Conservation (phyloP, 2,113 vertebrate species). For the Brachionichthys hirsutus region DNA sequence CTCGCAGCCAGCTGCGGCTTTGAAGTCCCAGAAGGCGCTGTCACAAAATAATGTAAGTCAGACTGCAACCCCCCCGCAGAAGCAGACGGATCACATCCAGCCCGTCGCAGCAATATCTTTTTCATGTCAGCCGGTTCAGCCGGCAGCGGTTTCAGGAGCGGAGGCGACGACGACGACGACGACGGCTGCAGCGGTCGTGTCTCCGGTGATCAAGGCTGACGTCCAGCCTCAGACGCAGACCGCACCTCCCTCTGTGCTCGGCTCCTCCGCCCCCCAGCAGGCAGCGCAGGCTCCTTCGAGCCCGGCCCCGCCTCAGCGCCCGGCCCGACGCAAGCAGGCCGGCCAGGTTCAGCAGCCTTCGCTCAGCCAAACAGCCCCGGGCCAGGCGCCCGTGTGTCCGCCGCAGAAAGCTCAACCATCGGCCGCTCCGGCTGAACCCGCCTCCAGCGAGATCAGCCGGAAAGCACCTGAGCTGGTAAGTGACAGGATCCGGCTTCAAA, state of each 20-base stretch:
- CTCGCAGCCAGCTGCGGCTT: constrained; percentile 75
- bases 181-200: constrained; percentile 34
- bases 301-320: constrained; percentile 75
- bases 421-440: constrained; percentile 31
- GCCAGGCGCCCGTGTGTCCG: constrained; percentile 28
- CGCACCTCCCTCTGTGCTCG: constrained; percentile 32
- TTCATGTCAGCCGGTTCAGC: constrained; percentile 39
- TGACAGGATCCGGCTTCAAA: neutral
- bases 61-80: constrained; percentile 55
- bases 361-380: constrained; percentile 37
- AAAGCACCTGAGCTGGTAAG: constrained; percentile 59
- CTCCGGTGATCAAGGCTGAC: constrained; percentile 52
- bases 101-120: neutral
- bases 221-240: constrained; percentile 46
- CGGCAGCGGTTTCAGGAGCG: constrained; percentile 39
- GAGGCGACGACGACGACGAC: constrained; percentile 26
- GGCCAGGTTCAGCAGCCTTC: constrained; percentile 49
- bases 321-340: constrained; percentile 73
- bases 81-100: constrained; percentile 39
- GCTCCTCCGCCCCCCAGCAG: constrained; percentile 60
- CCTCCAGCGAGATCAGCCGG: constrained; percentile 46
- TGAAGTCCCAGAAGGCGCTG: constrained; percentile 79
- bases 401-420: constrained; percentile 46
- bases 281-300: constrained; percentile 66
- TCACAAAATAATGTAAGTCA: constrained; percentile 54